These are phyloP conservation scores for Sorex maritimensis DNA, from an alignment of 2,797 vertebrate species.

Conservation along the genomic window DNA sequence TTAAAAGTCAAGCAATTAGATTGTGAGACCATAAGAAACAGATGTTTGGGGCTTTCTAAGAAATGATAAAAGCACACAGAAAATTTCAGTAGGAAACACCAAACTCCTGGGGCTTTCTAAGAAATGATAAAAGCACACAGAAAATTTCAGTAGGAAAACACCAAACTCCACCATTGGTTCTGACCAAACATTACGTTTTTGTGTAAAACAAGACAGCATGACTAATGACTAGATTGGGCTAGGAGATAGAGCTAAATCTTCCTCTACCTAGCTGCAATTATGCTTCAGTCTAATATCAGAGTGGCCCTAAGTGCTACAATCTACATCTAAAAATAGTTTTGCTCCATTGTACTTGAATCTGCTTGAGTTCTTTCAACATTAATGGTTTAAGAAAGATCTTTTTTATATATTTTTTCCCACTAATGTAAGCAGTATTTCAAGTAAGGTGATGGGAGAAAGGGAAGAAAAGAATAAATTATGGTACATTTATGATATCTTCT, in stretches of 20 bases:
- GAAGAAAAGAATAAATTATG: neutral
- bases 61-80: neutral
- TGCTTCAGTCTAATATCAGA: neutral
- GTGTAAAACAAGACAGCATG: neutral
- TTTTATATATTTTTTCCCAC: neutral
- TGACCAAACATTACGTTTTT: neutral
- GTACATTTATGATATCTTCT: neutral
- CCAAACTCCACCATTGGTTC: neutral
- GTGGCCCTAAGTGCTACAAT: fast-evolving
- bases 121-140: neutral
- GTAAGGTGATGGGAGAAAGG: neutral
- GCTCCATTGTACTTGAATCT: neutral
- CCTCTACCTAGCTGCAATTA: neutral
- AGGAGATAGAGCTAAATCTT: neutral
- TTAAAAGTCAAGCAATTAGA: neutral
- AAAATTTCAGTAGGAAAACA: neutral
- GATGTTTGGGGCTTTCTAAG: neutral
- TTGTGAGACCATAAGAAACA: neutral
- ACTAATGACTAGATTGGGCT: neutral
- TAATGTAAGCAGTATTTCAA: neutral
- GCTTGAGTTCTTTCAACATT: neutral
- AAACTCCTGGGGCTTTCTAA: neutral
- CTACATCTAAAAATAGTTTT: neutral
- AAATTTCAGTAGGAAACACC: neutral
- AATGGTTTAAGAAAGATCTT: neutral